A percentile compares a stretch with the other conserved stretches of the same genome.
Conservation (phyloP, 1,140 invertebrate species). For the Leptoteleia sp. region DNA sequence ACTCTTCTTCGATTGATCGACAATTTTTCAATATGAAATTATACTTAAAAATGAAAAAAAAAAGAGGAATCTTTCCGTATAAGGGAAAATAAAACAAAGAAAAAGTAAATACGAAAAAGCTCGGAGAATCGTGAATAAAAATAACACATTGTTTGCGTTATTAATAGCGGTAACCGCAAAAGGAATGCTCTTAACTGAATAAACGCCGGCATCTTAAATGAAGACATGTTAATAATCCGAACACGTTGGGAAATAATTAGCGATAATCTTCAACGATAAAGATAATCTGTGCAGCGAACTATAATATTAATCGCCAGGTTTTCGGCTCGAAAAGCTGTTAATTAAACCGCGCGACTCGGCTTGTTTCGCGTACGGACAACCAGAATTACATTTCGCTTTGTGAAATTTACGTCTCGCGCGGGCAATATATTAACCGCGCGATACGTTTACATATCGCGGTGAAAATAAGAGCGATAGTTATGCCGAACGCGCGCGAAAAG, state of each 20-base stretch:
- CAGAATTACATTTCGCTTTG: constrained; percentile 38
- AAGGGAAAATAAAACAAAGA: no score
- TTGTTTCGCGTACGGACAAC: constrained; percentile 37
- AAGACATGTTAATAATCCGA: constrained; percentile 7
- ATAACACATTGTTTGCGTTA: neutral
- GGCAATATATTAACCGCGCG: constrained; percentile 47
- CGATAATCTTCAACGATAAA: constrained; percentile 37
- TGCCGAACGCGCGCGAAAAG: constrained; percentile 60
- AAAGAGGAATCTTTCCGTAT: no score
- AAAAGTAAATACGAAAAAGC: no score
- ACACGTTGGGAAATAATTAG: constrained; percentile 20
- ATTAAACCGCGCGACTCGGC: constrained; percentile 48
- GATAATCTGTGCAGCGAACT: constrained; percentile 8
- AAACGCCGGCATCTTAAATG: neutral
- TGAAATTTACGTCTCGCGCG: constrained; percentile 45
- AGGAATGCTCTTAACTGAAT: neutral
- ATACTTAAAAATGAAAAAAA: no score
- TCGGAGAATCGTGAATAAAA: no score
- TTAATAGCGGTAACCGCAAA: no score
- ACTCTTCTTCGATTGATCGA: no score
- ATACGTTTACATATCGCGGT: constrained; percentile 54
- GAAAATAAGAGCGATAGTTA: constrained; percentile 61
- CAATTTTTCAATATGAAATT: no score
- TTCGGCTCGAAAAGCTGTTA: constrained; percentile 52
- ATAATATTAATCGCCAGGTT: constrained; percentile 22